phyloP scores from a whole-genome alignment of 2,797 vertebrate genomes.

The Hylomyscus alleni region DNA sequence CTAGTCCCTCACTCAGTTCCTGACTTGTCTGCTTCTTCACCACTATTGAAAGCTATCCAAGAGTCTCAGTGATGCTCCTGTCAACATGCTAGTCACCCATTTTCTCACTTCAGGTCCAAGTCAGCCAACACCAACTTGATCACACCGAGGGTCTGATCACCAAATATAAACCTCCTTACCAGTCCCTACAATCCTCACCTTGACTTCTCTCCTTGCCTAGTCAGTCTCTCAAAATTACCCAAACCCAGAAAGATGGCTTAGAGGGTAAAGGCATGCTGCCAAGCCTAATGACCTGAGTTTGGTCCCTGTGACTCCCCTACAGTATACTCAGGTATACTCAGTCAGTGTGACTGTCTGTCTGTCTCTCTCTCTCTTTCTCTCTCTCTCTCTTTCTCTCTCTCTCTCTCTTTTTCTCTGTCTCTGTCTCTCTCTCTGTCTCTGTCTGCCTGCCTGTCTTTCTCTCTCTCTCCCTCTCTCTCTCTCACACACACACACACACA shows the following conservation, averaged over 20 bases:
- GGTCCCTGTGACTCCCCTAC: background rate
- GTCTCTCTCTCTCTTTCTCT: too few relatives aligned
- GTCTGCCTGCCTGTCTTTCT: too few relatives aligned
- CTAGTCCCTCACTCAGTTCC: background rate
- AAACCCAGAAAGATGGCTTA: background rate
- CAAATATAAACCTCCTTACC: conserved; percentile 22
- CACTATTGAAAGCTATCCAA: background rate
- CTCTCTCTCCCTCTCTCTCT: too few relatives aligned
- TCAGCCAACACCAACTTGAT: conserved; percentile 1
- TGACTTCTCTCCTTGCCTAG: conserved; percentile 50
- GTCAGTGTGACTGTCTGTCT: too few relatives aligned
- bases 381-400: too few relatives aligned
- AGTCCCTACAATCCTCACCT: background rate
- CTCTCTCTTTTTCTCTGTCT: too few relatives aligned
- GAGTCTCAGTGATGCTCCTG: background rate
- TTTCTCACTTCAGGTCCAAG: background rate
- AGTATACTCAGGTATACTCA: too few relatives aligned
- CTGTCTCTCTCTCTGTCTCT: too few relatives aligned
- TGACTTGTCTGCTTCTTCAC: background rate
- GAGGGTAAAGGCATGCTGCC: background rate
- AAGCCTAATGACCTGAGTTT: too few relatives aligned
- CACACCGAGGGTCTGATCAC: background rate
- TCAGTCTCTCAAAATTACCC: conserved; percentile 42
- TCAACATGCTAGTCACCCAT: background rate
- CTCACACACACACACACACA: background rate